Percentiles rank a stretch among this genome's conserved stretches.
Conservation (phyloP, 2,888 invertebrate species). For the Coenonympha arcania region DNA sequence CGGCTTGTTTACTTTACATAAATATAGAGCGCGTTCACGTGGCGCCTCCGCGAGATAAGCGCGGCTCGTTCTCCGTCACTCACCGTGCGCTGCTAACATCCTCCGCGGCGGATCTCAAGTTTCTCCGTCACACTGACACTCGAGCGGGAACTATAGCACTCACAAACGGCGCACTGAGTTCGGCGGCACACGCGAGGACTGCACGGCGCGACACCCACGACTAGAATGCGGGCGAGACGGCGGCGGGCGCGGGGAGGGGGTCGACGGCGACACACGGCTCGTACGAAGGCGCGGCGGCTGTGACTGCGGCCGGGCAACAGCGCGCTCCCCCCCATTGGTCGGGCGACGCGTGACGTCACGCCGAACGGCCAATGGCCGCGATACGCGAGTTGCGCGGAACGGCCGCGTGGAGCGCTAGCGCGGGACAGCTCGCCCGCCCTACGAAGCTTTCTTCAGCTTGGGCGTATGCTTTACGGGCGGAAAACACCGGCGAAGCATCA, state of each 20-base stretch:
- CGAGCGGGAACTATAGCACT: conserved; percentile 68
- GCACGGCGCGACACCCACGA: conserved; percentile 72
- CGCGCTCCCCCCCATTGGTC: conserved; percentile 62
- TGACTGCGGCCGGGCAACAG: conserved; percentile 67
- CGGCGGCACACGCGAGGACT: conserved; percentile 71
- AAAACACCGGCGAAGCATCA: conserved; percentile 41
- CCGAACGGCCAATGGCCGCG: conserved; percentile 49
- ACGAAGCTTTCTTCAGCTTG: conserved; percentile 67
- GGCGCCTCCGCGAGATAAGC: conserved; percentile 60
- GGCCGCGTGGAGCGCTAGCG: conserved; percentile 52
- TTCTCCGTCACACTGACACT: conserved; percentile 71
- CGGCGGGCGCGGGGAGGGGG: conserved; percentile 58
- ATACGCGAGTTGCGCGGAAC: conserved; percentile 38
- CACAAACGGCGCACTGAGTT: conserved; percentile 72
- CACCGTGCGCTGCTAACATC: conserved; percentile 74
- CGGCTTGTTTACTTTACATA: conserved; percentile 71
- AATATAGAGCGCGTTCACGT: conserved; percentile 72
- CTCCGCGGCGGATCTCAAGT: conserved; percentile 62
- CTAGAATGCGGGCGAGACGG: conserved; percentile 70
- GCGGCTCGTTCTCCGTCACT: conserved; percentile 52
- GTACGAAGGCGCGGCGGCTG: conserved; percentile 70
- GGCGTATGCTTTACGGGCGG: conserved; percentile 68
- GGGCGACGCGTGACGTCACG: conserved; percentile 61
- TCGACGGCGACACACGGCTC: conserved; percentile 64
- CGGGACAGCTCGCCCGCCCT: conserved; percentile 68